Evolutionary conservation across 2,888 invertebrate genomes (phyloP).

Genomic region (Diarsia brunnea): DNA sequence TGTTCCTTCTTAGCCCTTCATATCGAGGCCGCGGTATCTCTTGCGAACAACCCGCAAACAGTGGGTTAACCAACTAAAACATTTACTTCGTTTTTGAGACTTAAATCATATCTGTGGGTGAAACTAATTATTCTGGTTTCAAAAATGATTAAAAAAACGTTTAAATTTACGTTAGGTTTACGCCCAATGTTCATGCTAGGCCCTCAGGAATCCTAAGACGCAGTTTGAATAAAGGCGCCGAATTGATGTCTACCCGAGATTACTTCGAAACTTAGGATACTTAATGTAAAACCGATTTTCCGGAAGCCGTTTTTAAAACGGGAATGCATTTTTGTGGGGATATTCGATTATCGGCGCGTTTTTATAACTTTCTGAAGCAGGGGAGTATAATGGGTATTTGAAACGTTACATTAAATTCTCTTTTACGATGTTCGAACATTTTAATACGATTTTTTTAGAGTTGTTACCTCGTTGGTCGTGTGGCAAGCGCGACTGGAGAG

Average conservation of each 20-base stretch:
- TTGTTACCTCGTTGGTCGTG: too few species aligned
- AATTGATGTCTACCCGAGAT: conserved; percentile 60
- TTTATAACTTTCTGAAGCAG: conserved; percentile 14
- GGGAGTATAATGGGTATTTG: conserved; percentile 17
- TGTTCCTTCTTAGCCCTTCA: too few species aligned
- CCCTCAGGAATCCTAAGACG: conserved; percentile 35
- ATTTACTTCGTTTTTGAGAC: neutral
- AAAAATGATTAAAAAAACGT: neutral
- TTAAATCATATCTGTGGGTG: neutral
- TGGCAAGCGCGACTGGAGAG: too few species aligned
- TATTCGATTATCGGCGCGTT: conserved; percentile 24
- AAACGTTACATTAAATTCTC: neutral
- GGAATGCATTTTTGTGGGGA: conserved; percentile 37
- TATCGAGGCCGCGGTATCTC: too few species aligned
- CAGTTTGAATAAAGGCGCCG: conserved; percentile 48
- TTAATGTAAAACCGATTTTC: conserved; percentile 54
- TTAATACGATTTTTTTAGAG: neutral
- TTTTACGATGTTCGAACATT: neutral
- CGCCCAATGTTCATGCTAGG: neutral
- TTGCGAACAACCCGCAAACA: too few species aligned
- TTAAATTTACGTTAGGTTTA: neutral
- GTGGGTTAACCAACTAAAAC: too few species aligned
- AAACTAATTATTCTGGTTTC: neutral
- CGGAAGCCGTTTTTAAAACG: conserved; percentile 24
- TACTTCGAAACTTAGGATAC: conserved; percentile 47